Evolutionary conservation across 2,888 invertebrate genomes (phyloP), one percentile per base, ranked within the genome.

Genomic region (Lampropteryx suffumata): DNA sequence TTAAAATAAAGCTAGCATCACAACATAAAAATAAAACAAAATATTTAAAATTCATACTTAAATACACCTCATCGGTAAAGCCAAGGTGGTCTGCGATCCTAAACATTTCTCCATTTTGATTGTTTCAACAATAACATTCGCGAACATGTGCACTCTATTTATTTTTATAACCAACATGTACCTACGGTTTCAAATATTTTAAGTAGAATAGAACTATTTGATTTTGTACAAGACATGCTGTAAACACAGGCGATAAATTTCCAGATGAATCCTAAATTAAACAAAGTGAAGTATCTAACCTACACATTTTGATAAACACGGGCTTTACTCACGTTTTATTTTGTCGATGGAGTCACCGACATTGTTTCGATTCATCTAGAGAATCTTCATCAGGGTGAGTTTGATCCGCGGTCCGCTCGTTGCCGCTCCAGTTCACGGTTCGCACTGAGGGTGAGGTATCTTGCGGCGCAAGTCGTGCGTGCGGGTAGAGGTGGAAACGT

Each of bases 121-220:
- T 55, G 56, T 52, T 37, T 47, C 50, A 57, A 62, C 62, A 62
- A 59, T 59, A 62, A 59, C 57, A 59, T 57, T 59, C 12, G 55
- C 49, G 36, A 57, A 57, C 56, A 48, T 56, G 55, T 49, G 55
- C 37, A 27, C 11, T 40, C 57, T 56, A 47, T 62, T 52, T 59
- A 59, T 59, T 59, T 57, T 59, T 56, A 59, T 34, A 46, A 33
- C 50, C 59, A 56, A 57, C 55, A 51, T 55, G 55, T 53, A 53
- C 40, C 49, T 34, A 46, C 30, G 41, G 36, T 50, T 48, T 37
- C 41, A 42, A 53, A 32, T 34, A 47, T 30, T 51, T 40, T 12
- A 12, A 39, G 35, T 41, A n/a, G n/a, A n/a, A n/a, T n/a, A n/a
- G n/a, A 21, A 2, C 21, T 21, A 48, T 43, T 40, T 55, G 47